Conservation (phyloP, 2,113 vertebrate genomes). For the Boleophthalmus pectinirostris region DNA sequence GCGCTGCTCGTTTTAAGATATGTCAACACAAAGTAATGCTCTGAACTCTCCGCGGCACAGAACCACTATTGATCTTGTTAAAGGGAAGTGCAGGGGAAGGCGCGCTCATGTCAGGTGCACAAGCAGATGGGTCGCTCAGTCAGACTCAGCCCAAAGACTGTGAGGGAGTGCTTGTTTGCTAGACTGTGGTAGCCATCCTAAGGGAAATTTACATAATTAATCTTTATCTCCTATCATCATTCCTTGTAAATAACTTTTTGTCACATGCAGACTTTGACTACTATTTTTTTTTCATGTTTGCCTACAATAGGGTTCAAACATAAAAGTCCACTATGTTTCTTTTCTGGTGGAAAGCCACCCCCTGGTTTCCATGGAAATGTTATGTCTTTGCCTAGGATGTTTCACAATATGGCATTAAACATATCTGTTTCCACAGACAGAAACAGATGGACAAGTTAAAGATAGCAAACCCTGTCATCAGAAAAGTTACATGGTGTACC, state of each 20-base stretch:
- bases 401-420: too few species aligned
- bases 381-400: too few species aligned
- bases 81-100: conserved; percentile 37
- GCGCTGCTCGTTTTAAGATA: conserved; percentile 56
- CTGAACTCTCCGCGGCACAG: conserved; percentile 25
- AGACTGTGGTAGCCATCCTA: background rate
- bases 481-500: background rate
- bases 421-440: too few species aligned
- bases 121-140: conserved; percentile 37
- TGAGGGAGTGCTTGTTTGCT: conserved; percentile 37
- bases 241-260: background rate
- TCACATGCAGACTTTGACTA: too few species aligned
- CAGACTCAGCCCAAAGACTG: conserved; percentile 8
- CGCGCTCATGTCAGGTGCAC: conserved; percentile 48
- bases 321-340: too few species aligned
- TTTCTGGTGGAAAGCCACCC: too few species aligned
- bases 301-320: too few species aligned
- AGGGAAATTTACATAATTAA: background rate
- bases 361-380: too few species aligned
- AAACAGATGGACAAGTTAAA: too few species aligned
- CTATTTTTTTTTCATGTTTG: too few species aligned
- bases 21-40: conserved; percentile 53
- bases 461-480: background rate
- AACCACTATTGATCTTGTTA: conserved; percentile 52
- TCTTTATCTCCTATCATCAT: background rate